Percentiles rank a stretch among this genome's conserved stretches.
Conservation (phyloP, 2,113 vertebrate species). For the Mastomys coucha region DNA sequence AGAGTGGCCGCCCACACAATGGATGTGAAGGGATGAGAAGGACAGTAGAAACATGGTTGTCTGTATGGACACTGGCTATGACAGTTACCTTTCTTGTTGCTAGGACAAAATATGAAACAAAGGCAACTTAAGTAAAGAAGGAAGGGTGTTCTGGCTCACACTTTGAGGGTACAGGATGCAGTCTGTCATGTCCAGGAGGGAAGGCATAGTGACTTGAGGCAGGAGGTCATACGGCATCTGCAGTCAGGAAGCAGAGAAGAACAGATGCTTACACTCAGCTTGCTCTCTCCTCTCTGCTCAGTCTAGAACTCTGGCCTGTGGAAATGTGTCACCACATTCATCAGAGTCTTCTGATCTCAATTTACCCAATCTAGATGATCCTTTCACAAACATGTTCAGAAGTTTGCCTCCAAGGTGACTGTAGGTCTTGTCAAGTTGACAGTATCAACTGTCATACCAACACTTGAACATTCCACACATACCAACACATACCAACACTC, state of each 20-base stretch:
- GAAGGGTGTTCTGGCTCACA: too few relatives aligned
- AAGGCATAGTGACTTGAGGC: not conserved
- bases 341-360: not conserved
- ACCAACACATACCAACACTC: too few relatives aligned
- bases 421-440: not conserved
- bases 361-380: not conserved
- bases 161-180: not conserved
- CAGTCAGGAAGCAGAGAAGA: not conserved
- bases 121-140: not conserved
- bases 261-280: too few relatives aligned
- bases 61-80: not conserved
- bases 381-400: not conserved
- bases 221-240: not conserved
- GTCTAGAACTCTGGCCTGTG: not conserved
- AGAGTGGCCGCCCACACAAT: not conserved
- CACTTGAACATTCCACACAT: not conserved
- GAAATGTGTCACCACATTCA: not conserved
- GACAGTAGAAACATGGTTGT: not conserved
- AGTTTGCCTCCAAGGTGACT: not conserved
- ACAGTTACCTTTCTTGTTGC: not conserved
- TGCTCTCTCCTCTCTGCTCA: not conserved
- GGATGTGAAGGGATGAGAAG: fast-evolving
- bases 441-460: not conserved
- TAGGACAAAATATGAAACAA: not conserved
- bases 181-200: not conserved